These are phyloP conservation scores for Myopa testacea DNA, from an alignment of 2,888 invertebrate species.

Conservation along the genomic window DNA sequence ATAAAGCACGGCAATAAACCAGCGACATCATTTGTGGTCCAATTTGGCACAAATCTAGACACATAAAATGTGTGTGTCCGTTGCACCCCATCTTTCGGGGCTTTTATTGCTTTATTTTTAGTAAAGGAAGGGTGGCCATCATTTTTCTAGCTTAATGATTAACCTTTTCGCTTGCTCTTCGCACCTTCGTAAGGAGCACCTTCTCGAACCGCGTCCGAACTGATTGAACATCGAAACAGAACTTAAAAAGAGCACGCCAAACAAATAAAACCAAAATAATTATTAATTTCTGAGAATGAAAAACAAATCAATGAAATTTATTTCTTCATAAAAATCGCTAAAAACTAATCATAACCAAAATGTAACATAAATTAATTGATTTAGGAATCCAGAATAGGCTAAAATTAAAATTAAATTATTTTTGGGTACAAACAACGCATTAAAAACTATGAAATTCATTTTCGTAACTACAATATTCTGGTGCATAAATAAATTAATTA, in stretches of 20 bases:
- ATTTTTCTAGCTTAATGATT: background rate
- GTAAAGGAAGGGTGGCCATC: background rate
- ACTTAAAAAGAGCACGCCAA: constrained; percentile 34
- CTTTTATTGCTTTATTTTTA: background rate
- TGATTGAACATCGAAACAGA: background rate
- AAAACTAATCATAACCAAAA: constrained; percentile 65
- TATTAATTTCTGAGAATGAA: constrained; percentile 45
- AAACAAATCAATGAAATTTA: constrained; percentile 49
- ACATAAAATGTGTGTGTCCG: constrained; percentile 28
- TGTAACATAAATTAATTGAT: constrained; percentile 63
- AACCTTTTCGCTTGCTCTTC: too few relatives aligned
- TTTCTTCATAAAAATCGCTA: constrained; percentile 55
- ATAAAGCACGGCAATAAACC: constrained; percentile 29
- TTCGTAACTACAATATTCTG: constrained; percentile 4
- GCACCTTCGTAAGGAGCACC: too few relatives aligned
- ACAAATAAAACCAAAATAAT: constrained; percentile 42
- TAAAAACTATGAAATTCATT: constrained; percentile 7
- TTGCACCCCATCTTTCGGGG: constrained; percentile 15
- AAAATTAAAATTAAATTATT: constrained; percentile 37
- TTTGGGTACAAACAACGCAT: constrained; percentile 31
- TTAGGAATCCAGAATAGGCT: constrained; percentile 25
- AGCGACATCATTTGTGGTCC: constrained; percentile 36
- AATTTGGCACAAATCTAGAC: constrained; percentile 44
- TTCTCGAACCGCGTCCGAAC: too few relatives aligned
- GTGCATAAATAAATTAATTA: constrained; percentile 31